Base-by-base conservation (phyloP, 53 echinoderm and acorn worm genomes). In the Luidia sarsii region DNA sequence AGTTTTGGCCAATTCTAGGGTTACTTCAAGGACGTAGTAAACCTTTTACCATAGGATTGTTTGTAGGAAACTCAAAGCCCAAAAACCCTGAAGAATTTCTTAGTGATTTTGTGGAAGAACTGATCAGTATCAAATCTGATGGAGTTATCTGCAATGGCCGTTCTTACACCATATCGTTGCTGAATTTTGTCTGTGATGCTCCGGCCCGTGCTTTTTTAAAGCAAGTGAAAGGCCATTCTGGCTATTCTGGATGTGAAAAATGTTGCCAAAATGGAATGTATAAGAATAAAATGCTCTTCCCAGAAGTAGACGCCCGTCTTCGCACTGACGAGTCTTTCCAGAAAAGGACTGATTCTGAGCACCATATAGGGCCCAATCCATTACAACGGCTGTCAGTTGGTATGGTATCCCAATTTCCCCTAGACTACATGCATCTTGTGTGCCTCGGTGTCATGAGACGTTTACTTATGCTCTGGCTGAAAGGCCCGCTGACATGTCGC, bases 361-460 rank as follows among this genome's bases (percentile, higher is more conserved):
- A 89, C 43, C 90, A 89, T 43, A 21, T 51, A 36, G 70, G 72
- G 8, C 80, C 52, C 50, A 80, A 43, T 39, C 85, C 90, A 3
- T 57, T 85, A 62, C 80, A 52, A 6, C 33, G 62, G 7, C 54
- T 89, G 41, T 30, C 62, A 15, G 23, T 85, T 32, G 85, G 73
- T 33, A 70, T 89, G 80, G 81, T 89, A 18, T 57, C 77, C 18
- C 50, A 50, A 20, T 85, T 89, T 71, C 84, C 80, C 30, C 55
- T 64, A 35, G 90, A 89, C 32, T 85, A 85, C 27, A 89, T 89
- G 90, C 90, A 89, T 50, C 70, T 89, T 67, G 90, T 89, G 1
- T 80, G 85, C 71, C 70, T 89, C 1, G 90, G 90, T 36, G 85
- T 80, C 10, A 80, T 70, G 64, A 85, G 67, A 48, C 72, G 82